These are phyloP conservation scores for Tyto alba DNA, from an alignment of 2,113 vertebrate species.

Conservation along the genomic window DNA sequence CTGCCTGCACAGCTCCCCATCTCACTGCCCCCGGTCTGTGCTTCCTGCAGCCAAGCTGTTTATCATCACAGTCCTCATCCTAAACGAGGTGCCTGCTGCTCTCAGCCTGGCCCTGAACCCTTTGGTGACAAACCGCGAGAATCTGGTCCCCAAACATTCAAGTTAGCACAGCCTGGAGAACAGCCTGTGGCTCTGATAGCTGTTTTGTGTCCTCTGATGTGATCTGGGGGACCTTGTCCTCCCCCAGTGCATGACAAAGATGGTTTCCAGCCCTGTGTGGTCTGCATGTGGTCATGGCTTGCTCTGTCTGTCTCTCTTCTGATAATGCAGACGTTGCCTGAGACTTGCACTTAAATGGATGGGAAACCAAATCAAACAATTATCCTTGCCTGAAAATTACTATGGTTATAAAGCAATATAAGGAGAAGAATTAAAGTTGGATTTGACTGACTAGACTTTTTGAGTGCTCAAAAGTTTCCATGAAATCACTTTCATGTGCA, in stretches of 20 bases:
- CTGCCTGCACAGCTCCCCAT: not conserved
- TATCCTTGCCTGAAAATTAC: not conserved
- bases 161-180: not conserved
- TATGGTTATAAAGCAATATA: not conserved
- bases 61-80: not conserved
- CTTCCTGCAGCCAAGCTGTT: not conserved
- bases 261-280: not conserved
- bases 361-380: not conserved
- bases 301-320: not conserved
- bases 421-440: not conserved
- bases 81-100: not conserved
- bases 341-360: not conserved
- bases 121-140: not conserved
- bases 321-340: not conserved
- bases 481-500: not conserved
- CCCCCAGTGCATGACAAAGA: not conserved
- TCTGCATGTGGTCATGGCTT: not conserved
- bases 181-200: not conserved
- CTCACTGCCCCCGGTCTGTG: fast-evolving
- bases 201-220: not conserved
- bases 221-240: not conserved
- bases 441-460: not conserved
- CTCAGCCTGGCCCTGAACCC: not conserved
- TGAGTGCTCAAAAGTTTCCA: not conserved
- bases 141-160: not conserved